Percentiles rank a stretch among this genome's conserved stretches.
phyloP scores from a whole-genome alignment of 2,113 vertebrate genomes.

The Odobenus rosmarus region DNA sequence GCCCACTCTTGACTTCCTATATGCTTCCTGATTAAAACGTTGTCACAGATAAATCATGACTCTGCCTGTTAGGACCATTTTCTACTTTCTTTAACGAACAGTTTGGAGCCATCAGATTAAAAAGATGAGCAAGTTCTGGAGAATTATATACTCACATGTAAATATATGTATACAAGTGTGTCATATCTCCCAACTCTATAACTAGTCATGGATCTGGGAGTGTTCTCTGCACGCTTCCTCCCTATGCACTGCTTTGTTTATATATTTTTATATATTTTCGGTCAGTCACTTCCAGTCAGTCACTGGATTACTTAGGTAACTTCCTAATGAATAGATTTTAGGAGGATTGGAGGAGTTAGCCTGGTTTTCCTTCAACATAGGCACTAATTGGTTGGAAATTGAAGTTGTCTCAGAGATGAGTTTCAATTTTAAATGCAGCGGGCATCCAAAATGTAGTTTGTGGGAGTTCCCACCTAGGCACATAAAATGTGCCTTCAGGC shows the following conservation, averaged over 20 bases:
- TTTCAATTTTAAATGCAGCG: not conserved
- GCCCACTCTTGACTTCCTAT: constrained; percentile 76
- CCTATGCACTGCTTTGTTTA: not conserved
- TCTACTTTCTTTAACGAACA: constrained; percentile 42
- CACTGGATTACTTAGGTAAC: not conserved
- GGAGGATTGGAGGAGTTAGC: not conserved
- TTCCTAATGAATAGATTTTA: constrained; percentile 4
- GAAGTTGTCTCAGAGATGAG: not conserved
- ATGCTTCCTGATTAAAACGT: constrained; percentile 81
- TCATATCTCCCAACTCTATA: not conserved
- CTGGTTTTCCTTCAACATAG: not conserved
- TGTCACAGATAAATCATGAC: constrained; percentile 81
- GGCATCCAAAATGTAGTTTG: not conserved
- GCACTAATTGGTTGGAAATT: not conserved
- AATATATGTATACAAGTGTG: not conserved
- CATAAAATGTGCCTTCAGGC: not conserved
- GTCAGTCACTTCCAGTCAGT: not conserved
- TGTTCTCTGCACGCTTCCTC: not conserved
- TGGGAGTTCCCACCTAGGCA: not conserved
- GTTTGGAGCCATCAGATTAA: constrained; percentile 41
- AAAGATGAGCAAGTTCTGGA: constrained; percentile 25
- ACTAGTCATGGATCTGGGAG: not conserved
- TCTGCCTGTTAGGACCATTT: constrained; percentile 57
- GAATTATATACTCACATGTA: not conserved
- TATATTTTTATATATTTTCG: constrained; percentile 46